A percentile compares a stretch with the other conserved stretches of the same genome.
phyloP scores from a whole-genome alignment of 2,888 invertebrate species.

The Dynastes maya region DNA sequence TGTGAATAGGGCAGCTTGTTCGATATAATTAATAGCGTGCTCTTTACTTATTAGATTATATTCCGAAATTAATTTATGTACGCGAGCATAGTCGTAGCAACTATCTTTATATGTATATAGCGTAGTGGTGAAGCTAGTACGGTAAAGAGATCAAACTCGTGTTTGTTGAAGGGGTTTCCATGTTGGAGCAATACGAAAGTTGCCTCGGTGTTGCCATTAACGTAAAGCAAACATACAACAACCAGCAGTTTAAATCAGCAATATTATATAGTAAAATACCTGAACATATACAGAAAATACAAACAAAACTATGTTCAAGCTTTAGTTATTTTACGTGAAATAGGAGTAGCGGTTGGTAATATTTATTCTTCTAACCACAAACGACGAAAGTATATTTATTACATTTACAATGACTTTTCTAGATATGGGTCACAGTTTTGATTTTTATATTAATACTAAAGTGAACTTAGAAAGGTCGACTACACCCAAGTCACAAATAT shows the following conservation, averaged over 20 bases:
- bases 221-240: not conserved
- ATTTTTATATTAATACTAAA: no score
- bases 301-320: no score
- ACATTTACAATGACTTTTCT: no score
- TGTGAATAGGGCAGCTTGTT: not conserved
- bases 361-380: no score
- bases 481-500: no score
- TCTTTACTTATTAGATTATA: slow-evolving; percentile 28
- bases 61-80: slow-evolving; percentile 21
- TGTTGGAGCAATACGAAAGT: not conserved
- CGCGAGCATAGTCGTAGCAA: not conserved
- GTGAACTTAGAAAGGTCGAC: no score
- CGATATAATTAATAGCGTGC: slow-evolving; percentile 28
- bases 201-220: not conserved
- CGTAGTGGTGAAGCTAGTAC: not conserved
- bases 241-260: not conserved
- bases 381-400: no score
- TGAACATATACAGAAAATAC: not conserved
- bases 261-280: not conserved
- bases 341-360: no score
- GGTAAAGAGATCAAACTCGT: slow-evolving; percentile 1
- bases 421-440: no score
- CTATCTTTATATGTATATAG: not conserved
- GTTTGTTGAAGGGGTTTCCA: slow-evolving; percentile 11
- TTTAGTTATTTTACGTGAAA: no score